These are phyloP conservation scores for Zaprionus inermis DNA, from an alignment of 1,140 invertebrate species.

Conservation along the genomic window DNA sequence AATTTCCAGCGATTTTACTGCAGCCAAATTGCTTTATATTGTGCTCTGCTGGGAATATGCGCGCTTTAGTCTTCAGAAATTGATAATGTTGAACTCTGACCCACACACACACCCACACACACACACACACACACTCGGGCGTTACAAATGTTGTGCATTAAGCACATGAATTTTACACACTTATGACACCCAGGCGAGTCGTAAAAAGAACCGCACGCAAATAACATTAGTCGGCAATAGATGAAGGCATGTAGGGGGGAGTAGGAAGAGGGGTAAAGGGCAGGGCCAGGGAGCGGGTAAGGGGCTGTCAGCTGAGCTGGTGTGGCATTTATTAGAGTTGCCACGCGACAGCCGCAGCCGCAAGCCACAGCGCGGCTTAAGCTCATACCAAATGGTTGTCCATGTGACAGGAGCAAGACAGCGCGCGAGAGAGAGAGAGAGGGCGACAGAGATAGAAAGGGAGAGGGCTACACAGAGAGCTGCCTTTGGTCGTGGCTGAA, in stretches of 20 bases:
- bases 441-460: background rate
- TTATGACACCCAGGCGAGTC: slow-evolving; percentile 76
- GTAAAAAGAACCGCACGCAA: slow-evolving; percentile 75
- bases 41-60: background rate
- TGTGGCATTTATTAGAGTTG: slow-evolving; percentile 78
- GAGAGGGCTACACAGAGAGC: background rate
- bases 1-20: slow-evolving; percentile 4
- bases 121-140: background rate
- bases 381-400: slow-evolving; percentile 75
- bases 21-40: background rate
- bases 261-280: background rate
- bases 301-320: slow-evolving; percentile 65
- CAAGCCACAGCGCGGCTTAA: slow-evolving; percentile 68
- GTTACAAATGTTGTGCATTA: slow-evolving; percentile 79
- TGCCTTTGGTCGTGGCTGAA: slow-evolving; percentile 40
- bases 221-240: slow-evolving; percentile 68
- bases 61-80: slow-evolving; percentile 31
- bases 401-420: slow-evolving; percentile 65
- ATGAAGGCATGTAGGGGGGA: slow-evolving; percentile 4
- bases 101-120: slow-evolving; percentile 24
- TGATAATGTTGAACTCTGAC: slow-evolving; percentile 51
- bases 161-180: slow-evolving; percentile 76
- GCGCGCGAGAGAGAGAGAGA: background rate
- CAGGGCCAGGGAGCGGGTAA: background rate
- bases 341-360: slow-evolving; percentile 62